Percentiles rank a stretch among this genome's conserved stretches.
Conservation (phyloP, 1,140 invertebrate species). For the Drosophila rhopaloa region DNA sequence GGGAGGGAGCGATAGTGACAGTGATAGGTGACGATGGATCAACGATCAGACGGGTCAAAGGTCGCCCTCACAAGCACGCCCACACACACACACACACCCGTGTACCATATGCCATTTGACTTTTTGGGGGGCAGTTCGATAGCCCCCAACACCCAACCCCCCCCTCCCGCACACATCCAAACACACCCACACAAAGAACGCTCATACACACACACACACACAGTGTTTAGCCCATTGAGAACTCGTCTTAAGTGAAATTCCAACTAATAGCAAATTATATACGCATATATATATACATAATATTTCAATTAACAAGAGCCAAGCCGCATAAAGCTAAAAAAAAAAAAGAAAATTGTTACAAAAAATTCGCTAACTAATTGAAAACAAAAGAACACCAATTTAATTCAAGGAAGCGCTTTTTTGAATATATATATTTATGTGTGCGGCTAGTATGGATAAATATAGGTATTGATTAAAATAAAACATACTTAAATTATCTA, state of each 20-base stretch:
- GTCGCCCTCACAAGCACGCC: constrained; percentile 84
- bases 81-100: constrained; percentile 8
- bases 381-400: constrained; percentile 57
- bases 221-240: constrained; percentile 23
- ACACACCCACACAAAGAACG: constrained; percentile 5
- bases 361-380: constrained; percentile 4
- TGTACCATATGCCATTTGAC: constrained; percentile 26
- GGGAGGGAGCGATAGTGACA: constrained; percentile 30
- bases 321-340: constrained; percentile 36
- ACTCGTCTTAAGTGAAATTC: constrained; percentile 49
- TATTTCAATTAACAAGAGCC: constrained; percentile 47
- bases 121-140: constrained; percentile 20
- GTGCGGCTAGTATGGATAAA: constrained; percentile 12
- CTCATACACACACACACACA: constrained; percentile 14
- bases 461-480: constrained; percentile 26
- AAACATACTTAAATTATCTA: constrained; percentile 18
- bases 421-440: constrained; percentile 30
- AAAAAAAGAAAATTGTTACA: constrained; percentile 17
- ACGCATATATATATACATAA: constrained; percentile 42
- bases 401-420: constrained; percentile 56
- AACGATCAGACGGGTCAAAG: constrained; percentile 7
- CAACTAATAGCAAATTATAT: constrained; percentile 55
- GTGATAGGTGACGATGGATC: constrained; percentile 51
- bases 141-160: not conserved
- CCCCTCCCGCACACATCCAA: not conserved